Evolutionary conservation across 1,140 invertebrate genomes (phyloP), one percentile per base, ranked within the genome.

Genomic region (Bombus vancouverensis): DNA sequence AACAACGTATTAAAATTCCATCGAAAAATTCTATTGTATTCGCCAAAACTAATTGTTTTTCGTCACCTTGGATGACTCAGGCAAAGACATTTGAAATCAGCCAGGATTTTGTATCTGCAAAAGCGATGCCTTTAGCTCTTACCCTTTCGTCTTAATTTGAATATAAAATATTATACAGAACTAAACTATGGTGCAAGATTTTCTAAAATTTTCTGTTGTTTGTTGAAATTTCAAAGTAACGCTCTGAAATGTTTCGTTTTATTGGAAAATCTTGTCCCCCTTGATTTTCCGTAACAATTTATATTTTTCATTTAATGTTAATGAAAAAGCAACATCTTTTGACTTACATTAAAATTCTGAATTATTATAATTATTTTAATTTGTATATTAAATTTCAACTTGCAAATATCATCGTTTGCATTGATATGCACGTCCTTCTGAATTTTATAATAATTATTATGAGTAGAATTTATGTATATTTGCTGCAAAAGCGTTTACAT

Each of bases 1-100:
- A 76, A 76, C 74, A 76, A 76, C 47, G 47, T 76, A 76, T 76
- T 76, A 76, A 76, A 76, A 76, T 75, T 75, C 73, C 73, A 53
- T 75, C 42, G 32, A 22, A 34, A 75, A 75, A 57, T 57, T 34
- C 47, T 57, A 76, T 53, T 53, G 47, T 53, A 22, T 76, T 76
- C 25, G 3, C 25, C 34, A 6, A 37, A 76, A 76, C 39, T 76
- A 76, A 76, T 76, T 76, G 74, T 57, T 57, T 76, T 37, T 28
- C 32, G 8, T 44, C 25, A 18, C 25, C 32, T 57, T 76, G 32
- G 8, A 57, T 15, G 74, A 22, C 8, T 13, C 6, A 12, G 34
- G 15, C 42, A 28, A 34, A 57, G 47, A 28, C 32, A 13, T 18
- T 3, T 9, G 6, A 57, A 57, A 57, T 75, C 32, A 28, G 32